Base-by-base conservation (phyloP, 2,113 vertebrate species). In the Halichoerus grypus region DNA sequence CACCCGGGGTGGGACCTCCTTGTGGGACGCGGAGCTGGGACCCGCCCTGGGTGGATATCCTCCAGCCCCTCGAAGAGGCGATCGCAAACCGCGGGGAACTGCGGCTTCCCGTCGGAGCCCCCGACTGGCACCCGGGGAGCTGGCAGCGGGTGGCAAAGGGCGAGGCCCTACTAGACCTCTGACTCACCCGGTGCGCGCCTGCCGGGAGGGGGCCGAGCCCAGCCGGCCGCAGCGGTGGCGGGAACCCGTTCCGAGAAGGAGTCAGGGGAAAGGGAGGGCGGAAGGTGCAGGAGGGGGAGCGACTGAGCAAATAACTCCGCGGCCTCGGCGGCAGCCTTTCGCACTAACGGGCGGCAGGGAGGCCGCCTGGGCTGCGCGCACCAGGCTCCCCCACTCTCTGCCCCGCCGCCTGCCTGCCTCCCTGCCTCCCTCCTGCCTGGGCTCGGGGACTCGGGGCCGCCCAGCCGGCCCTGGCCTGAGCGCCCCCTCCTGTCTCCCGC, bases 131-230 rank as follows among this genome's bases (percentile, higher is more conserved):
- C 86, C 42, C 24, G 13, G 69, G 80, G 71, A 86, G 39, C 84
- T 85, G 94, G 90, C 87, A 42, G 63, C 36, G 53, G 92, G 91
- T 87, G 87, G 97, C 92, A 81, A 91, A 97, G 97, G 97, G 97
- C 91, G 90, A 97, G 97, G 97, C 96, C 89, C 67, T 33, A 33
- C 76, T n/a, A 93, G 97, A 96, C 88, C 95, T 97, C 95, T 97
- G 97, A 98, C 94, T 98, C 98, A 97, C 90, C 74, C 69, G 2
- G 46, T 76, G 93, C 26, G 71, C 84, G 63, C 76, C 53, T 7
- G 95, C 91, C 67, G 1, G 95, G 55, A 95, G 82, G 28, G 65
- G 72, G 31, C 26, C 51, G 31, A 31, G 93, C 13, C 36, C 85
- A 39, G 63, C 42, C 88, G 28, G 61, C 49, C 7, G 46, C 39